Evolutionary conservation across 2,888 invertebrate species (phyloP).

Genomic region (Flexamia atlantica): DNA sequence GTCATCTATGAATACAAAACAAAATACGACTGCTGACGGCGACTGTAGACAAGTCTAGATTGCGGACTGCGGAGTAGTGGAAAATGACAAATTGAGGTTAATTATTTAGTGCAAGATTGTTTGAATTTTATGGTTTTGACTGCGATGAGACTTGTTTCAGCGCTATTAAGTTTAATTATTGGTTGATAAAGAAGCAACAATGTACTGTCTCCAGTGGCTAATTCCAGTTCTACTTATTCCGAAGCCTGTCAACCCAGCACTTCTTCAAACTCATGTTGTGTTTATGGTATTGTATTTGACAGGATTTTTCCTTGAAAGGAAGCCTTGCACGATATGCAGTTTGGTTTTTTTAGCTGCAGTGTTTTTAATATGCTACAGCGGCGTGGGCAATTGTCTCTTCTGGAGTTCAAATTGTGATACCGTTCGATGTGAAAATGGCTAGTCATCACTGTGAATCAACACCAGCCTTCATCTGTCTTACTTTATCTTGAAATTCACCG

Average conservation of each 20-base stretch:
- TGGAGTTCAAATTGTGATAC: slow-evolving; percentile 90
- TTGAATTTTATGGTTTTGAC: slow-evolving; percentile 44
- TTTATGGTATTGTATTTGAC: slow-evolving; percentile 97
- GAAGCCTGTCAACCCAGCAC: slow-evolving; percentile 97
- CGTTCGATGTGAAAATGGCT: slow-evolving; percentile 75
- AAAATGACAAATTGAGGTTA: slow-evolving; percentile 26
- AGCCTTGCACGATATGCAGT: slow-evolving; percentile 98
- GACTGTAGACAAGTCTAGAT: neutral
- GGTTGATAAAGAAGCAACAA: slow-evolving; percentile 72
- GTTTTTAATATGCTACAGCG: slow-evolving; percentile 96
- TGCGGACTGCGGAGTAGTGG: neutral
- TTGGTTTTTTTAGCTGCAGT: slow-evolving; percentile 96
- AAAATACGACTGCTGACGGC: neutral
- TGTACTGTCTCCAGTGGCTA: slow-evolving; percentile 99
- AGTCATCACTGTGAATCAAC: slow-evolving; percentile 55
- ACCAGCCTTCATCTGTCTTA: neutral
- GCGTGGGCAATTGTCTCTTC: slow-evolving; percentile 95
- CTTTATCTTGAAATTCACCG: neutral
- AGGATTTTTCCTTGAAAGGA: slow-evolving; percentile 97
- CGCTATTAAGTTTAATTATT: slow-evolving; percentile 37
- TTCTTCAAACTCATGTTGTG: slow-evolving; percentile 97
- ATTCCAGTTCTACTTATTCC: slow-evolving; percentile 98
- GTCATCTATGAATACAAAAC: neutral
- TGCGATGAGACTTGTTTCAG: slow-evolving; percentile 20
- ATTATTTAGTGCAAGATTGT: neutral